These are phyloP conservation scores for Arge pagana DNA, from an alignment of 2,888 invertebrate genomes.

Conservation along the genomic window DNA sequence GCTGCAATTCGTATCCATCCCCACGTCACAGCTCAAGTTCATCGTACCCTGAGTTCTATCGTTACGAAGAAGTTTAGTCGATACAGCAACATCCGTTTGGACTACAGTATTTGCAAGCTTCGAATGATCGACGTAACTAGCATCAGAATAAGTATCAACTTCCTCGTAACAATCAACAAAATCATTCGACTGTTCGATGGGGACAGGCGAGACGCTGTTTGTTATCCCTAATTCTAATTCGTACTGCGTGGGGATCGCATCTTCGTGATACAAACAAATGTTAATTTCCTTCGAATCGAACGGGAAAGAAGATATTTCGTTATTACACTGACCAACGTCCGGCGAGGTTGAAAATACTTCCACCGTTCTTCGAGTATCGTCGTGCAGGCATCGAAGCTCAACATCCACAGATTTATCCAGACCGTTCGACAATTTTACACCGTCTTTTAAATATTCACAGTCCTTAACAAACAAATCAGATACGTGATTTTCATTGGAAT, in stretches of 20 bases:
- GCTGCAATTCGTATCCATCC: no score
- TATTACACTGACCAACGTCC: conserved; percentile 29
- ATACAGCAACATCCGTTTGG: background rate
- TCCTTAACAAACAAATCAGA: no score
- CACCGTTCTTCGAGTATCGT: conserved; percentile 53
- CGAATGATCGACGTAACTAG: background rate
- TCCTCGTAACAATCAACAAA: background rate
- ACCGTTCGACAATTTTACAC: no score
- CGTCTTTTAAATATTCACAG: no score
- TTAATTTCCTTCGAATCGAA: conserved; percentile 9
- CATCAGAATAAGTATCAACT: background rate
- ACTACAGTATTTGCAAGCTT: background rate
- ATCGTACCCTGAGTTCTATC: background rate
- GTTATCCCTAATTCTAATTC: conserved; percentile 50
- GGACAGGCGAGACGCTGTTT: conserved; percentile 37
- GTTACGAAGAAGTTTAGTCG: no score
- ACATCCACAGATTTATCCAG: no score
- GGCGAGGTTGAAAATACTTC: conserved; percentile 52
- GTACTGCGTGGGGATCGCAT: conserved; percentile 49
- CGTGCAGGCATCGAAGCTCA: no score
- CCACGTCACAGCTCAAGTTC: no score
- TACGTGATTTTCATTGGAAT: background rate
- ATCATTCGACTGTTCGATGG: conserved; percentile 29
- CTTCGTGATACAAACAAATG: conserved; percentile 36
- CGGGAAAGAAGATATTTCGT: conserved; percentile 7